Base-by-base conservation (phyloP, 2,888 invertebrate species). In the Sialis fuliginosa region DNA sequence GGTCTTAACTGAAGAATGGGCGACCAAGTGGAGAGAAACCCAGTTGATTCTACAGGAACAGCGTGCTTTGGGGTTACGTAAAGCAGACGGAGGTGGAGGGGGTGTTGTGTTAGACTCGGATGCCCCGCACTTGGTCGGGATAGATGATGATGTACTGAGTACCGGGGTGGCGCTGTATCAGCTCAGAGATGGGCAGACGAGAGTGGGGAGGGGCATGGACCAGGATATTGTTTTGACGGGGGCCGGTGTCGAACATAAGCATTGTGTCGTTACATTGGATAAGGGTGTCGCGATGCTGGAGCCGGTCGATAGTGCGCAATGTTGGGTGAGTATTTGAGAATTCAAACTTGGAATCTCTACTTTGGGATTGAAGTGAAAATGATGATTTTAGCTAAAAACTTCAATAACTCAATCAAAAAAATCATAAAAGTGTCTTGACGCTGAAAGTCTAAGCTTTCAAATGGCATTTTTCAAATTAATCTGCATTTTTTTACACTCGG, bases 121-220 rank as follows among this genome's bases (percentile, higher is more conserved):
- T 59, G 81, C 86, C 73, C 92, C 92, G 0, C 92, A 93, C 67
- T 74, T 93, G 5, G 85, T 92, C 45, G 88, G 89, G 33, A 90
- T 92, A 52, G 91, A 91, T 58, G 91, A 91, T 58, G 89, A 92
- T 63, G 67, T 87, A 42, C 74, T 89, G 42, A 89, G 85, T 49
- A 92, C 92, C 0, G 92, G 92, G 0, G 89, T 93, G 32, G 89
- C 90, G 0, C 67, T 93, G 1, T 92, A 91, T 60, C 90, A 91
- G 63, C 68, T 92, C 30, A 90, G 89, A 78, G 90, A 91, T 61
- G 91, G 91, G 5, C 81, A 81, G 61, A 91, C 90, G 0, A 71
- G 79, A 50, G 85, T 92, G 49, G 91, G 91, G 47, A 82, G 81
- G 8, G 84, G 81, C 52, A 68, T 71, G 0, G 69, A 73, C 33